A percentile compares a stretch with the other conserved stretches of the same genome.
Conservation (phyloP, 2,888 invertebrate species). For the Cerastoderma edule region DNA sequence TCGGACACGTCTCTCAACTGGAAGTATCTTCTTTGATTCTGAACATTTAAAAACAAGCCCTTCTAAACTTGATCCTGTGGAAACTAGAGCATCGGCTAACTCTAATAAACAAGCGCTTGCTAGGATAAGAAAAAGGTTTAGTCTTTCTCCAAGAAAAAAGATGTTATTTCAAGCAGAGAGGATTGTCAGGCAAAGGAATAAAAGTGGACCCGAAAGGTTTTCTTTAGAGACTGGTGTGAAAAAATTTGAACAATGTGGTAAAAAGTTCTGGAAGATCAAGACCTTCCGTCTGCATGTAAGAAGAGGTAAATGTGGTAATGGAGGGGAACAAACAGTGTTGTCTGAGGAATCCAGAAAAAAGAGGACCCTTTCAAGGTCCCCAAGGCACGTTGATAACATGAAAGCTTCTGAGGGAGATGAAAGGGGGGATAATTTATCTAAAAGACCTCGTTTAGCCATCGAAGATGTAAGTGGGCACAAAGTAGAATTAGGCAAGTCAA, state of each 20-base stretch:
- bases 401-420: not conserved
- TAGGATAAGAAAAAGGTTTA: not conserved
- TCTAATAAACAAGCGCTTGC: not conserved
- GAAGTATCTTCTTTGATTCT: slow-evolving; percentile 52
- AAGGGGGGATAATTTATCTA: not conserved
- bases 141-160: not conserved
- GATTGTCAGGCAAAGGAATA: not conserved
- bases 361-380: slow-evolving; percentile 20
- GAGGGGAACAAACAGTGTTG: not conserved
- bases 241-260: slow-evolving; percentile 57
- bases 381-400: not conserved
- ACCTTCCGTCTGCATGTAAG: slow-evolving; percentile 1
- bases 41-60: slow-evolving; percentile 47
- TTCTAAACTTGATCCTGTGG: slow-evolving; percentile 20
- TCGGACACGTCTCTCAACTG: slow-evolving; percentile 55
- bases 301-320: not conserved
- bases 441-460: not conserved
- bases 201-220: slow-evolving; percentile 21
- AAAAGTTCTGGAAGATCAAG: slow-evolving; percentile 59
- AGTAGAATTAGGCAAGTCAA: not conserved
- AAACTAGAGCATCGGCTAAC: not conserved
- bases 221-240: slow-evolving; percentile 48
- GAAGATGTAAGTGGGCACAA: not conserved
- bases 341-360: not conserved
- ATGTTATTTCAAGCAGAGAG: too few relatives aligned